A percentile compares a stretch with the other conserved stretches of the same genome.
Conservation (phyloP, 2,113 vertebrate species). For the Bungarus multicinctus region DNA sequence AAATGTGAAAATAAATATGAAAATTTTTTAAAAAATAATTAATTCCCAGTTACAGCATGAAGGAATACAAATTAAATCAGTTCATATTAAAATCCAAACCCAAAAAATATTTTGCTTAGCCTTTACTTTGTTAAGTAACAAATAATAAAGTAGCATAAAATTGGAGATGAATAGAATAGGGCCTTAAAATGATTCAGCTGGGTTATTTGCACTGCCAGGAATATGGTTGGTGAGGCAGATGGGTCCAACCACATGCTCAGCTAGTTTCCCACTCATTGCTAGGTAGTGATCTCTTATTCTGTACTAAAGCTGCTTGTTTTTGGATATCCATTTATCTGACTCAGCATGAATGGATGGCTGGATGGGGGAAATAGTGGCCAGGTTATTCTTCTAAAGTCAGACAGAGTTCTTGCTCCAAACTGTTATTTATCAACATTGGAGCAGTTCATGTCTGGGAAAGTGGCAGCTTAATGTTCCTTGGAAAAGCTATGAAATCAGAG, state of each 20-base stretch:
- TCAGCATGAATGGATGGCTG: conserved; percentile 2
- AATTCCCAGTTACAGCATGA: background rate
- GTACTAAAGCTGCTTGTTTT: conserved; percentile 7
- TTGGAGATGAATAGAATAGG: background rate
- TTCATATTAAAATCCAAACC: background rate
- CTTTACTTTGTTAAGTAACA: background rate
- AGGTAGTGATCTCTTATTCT: background rate
- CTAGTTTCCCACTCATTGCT: background rate
- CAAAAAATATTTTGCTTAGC: background rate
- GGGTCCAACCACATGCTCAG: background rate
- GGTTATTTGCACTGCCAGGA: background rate
- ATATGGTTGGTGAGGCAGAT: background rate
- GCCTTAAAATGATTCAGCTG: background rate
- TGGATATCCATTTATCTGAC: conserved; percentile 8
- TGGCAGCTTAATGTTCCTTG: conserved; percentile 13
- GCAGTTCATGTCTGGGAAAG: background rate
- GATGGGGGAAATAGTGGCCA: background rate
- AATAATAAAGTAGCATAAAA: background rate
- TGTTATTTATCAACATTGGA: conserved; percentile 1
- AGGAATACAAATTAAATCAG: background rate
- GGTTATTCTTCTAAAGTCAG: background rate
- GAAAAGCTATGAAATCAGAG: background rate
- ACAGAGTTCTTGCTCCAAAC: conserved; percentile 1
- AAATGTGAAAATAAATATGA: background rate
- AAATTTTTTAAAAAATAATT: background rate